Evolutionary conservation across 2,888 invertebrate species (phyloP), one percentile per base, ranked within the genome.

Genomic region (Blastobasis adustella): DNA sequence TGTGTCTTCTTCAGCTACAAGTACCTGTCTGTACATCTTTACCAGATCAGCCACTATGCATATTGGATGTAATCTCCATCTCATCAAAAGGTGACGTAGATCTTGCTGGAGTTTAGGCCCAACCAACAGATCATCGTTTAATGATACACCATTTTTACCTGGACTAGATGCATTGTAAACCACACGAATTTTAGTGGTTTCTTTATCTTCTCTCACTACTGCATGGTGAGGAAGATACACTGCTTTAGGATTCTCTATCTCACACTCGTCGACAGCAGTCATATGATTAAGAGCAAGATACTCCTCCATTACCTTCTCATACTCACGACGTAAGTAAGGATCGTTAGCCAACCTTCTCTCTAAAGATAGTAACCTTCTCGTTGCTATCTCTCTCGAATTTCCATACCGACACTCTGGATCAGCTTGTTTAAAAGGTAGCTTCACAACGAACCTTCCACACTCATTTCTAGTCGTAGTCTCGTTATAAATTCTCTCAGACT

Each of bases 191-290:
- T 62, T 59, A 0, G 60, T 56, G 4, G 61, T 57, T 0, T 39
- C 37, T 7, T 51, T 60, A 10, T 61, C 57, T 5, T 58, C 51
- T 5, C 58, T 55, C 2, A 68, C 36, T 0, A 71, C 64, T 0
- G 69, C 63, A 46, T 67, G 69, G 40, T 71, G 67, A 5, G 69
- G 67, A 45, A 65, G 46, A 39, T 66, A 64, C 1, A 61, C 54
- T 4, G 56, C 45, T 37, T 49, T 50, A 6, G 54, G 51, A n/a
- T 44, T 55, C 10, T 49, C 49, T 6, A 8, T 42, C 4, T 46
- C 38, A 9, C 54, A 23, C 38, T 46, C 44, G 42, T 36, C 5
- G 38, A 58, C 47, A 23, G n/a, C 9, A 38, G 37, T 47, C 56
- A 65, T 63, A 42, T 62, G 62, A 36, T 54, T 55, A 40, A 59